Conservation (phyloP, 2,113 vertebrate species). For the Xiphophorus hellerii region DNA sequence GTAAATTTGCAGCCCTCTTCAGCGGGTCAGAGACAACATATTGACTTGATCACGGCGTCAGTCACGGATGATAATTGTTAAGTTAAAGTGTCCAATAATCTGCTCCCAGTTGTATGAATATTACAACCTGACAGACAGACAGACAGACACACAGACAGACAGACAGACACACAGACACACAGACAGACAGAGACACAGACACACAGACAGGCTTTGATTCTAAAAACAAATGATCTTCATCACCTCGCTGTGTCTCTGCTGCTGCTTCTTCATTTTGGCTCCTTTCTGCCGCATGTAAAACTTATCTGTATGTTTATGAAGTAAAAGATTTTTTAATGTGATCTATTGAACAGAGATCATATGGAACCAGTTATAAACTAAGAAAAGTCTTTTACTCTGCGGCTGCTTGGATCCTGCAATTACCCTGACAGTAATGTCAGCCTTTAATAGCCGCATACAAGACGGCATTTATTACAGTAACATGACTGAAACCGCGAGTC, state of each 20-base stretch:
- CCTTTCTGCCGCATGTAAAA: background rate
- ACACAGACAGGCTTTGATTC: slow-evolving; percentile 1
- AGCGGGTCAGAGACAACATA: slow-evolving; percentile 68
- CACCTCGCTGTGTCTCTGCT: background rate
- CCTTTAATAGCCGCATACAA: background rate
- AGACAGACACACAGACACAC: background rate
- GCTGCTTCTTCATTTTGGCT: background rate
- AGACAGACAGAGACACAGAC: too few species aligned
- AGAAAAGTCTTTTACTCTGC: slow-evolving; percentile 46
- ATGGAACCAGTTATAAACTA: slow-evolving; percentile 69
- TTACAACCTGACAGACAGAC: slow-evolving; percentile 2
- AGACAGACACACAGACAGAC: background rate
- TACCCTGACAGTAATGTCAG: slow-evolving; percentile 48
- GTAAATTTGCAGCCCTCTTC: slow-evolving; percentile 65
- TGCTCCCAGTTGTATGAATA: slow-evolving; percentile 31
- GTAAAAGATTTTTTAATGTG: slow-evolving; percentile 18
- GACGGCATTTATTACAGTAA: slow-evolving; percentile 32
- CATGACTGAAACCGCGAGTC: background rate
- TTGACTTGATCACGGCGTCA: slow-evolving; percentile 70
- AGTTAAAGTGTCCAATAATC: slow-evolving; percentile 65
- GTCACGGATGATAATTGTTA: slow-evolving; percentile 73
- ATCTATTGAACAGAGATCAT: slow-evolving; percentile 47
- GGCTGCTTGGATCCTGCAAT: slow-evolving; percentile 59
- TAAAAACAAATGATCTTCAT: slow-evolving; percentile 15
- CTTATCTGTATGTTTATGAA: background rate